Percentiles rank a stretch among this genome's conserved stretches.
Evolutionary conservation across 2,888 invertebrate genomes (phyloP).

Genomic region (Carabus problematicus): DNA sequence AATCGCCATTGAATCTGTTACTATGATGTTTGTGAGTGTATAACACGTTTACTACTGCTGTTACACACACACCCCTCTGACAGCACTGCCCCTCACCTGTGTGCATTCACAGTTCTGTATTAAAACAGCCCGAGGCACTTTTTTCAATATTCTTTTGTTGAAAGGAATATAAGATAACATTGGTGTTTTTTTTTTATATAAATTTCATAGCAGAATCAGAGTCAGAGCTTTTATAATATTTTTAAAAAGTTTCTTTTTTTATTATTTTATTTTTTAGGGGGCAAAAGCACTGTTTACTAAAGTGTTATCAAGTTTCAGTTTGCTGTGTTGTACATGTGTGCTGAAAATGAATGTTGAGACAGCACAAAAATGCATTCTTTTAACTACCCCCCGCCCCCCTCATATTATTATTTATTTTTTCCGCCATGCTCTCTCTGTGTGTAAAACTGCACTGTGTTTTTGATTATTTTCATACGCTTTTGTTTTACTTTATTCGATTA

Average conservation of each 20-base stretch:
- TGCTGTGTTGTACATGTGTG: slow-evolving; percentile 2
- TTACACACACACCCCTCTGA: background rate
- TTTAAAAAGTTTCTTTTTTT: slow-evolving; percentile 32
- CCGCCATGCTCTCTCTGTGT: background rate
- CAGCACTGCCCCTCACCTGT: slow-evolving; percentile 23
- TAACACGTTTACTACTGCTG: background rate
- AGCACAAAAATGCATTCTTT: slow-evolving; percentile 25
- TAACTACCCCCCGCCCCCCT: slow-evolving; percentile 4
- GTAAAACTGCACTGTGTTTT: background rate
- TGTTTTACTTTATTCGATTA: no score
- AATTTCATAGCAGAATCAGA: slow-evolving; percentile 17
- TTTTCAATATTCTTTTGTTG: slow-evolving; percentile 42
- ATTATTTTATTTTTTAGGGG: slow-evolving; percentile 29
- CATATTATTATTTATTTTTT: slow-evolving; percentile 5
- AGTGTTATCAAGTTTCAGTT: slow-evolving; percentile 28
- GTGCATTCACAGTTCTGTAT: slow-evolving; percentile 25
- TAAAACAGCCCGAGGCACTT: slow-evolving; percentile 30
- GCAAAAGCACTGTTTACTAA: slow-evolving; percentile 30
- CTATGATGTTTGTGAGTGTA: no score
- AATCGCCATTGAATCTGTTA: no score
- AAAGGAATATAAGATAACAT: slow-evolving; percentile 40
- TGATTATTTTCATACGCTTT: slow-evolving; percentile 2
- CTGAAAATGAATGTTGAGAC: slow-evolving; percentile 24
- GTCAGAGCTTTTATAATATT: slow-evolving; percentile 32
- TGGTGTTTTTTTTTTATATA: slow-evolving; percentile 30